Evolutionary conservation across 2,888 invertebrate species (phyloP), one percentile per base, ranked within the genome.

Genomic region (Luperina nickerlii): DNA sequence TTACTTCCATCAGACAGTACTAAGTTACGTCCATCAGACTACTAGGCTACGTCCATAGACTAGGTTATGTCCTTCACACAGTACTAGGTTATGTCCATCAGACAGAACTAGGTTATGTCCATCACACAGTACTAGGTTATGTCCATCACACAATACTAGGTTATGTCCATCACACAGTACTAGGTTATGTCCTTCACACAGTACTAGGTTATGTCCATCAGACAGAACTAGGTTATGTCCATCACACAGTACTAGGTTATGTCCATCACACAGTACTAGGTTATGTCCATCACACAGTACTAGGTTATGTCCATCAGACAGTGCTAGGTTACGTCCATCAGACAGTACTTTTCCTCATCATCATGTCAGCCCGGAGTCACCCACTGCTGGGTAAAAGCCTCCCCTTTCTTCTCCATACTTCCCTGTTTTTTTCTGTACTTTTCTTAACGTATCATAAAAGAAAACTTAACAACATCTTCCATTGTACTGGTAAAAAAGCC

Each of bases 371-470:
- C 54, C 20, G 20, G 54, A 54, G 54, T 20, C 54, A 20, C 20
- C 20, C 54, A 20, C 20, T 8, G 54, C 54, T 20, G 8, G 54
- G 7, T 20, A 20, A 11, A 45, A 11, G 11, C 45, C 13, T 54
- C 8, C 20, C 20, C 18, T 54, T 54, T 20, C 54, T 8, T 20
- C 20, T 54, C 20, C 7, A 54, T 0, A 20, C 54, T 54, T 54
- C 8, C 20, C 2, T 7, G 54, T 54, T 51, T 18, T 51, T 18
- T 51, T 54, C 57, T 11, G 57, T n/a, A 57, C 57, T 80, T n/a
- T 51, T 32, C 18, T n/a, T 76, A 60, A 77, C 15, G 66, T 51
- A 5, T 67, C 83, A 54, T 77, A 67, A 77, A 66, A 83, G 8
- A 51, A 15, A 42, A 67, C 66, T 77, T 60, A 45, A 42, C n/a